Base-by-base conservation (phyloP, 1,140 invertebrate species). In the Apis cerana region DNA sequence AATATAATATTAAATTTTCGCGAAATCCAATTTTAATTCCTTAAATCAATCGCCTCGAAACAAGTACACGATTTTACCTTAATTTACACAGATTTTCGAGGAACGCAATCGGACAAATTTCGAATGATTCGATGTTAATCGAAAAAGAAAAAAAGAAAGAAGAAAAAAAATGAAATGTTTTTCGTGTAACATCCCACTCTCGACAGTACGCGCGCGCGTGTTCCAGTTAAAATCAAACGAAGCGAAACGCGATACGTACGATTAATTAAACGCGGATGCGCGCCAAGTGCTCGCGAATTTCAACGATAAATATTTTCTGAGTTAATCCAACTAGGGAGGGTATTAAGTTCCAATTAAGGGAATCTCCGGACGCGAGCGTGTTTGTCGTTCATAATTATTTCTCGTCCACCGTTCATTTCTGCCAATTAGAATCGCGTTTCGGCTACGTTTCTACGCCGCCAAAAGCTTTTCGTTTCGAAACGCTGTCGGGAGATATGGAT, bases 381-480 rank as follows among this genome's bases (percentile, higher is more conserved):
- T 43, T 43, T 54, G 71, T 48, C 67, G 77, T 50, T 79, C 67
- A 79, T 79, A 71, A 79, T 79, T 71, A 71, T 79, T 79, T 79
- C 71, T 78, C 15, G 56, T 62, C 2, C 17, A 19, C 15, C 48
- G 19, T 19, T 17, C 23, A 79, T 79, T 71, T 62, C 56, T 43
- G 56, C 23, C 68, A 79, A 79, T 79, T 79, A 71, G 33, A 79
- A 79, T 61, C 56, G 17, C 58, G 27, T 78, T 59, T 52, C 64
- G 50, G 52, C 17, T 19, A 19, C 59, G 1, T 10, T 50, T n/a
- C n/a, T 21, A 43, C 75, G 33, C 33, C 54, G 54, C 52, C 17
- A 50, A 69, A 69, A 27, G 59, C 23, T 27, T 9, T 48, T 0
- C 33, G 19, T n/a, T 43, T 54, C 52, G 50, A 48, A 33, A 17